Evolutionary conservation across 1,140 invertebrate genomes (phyloP).

Genomic region (Manduca sexta): DNA sequence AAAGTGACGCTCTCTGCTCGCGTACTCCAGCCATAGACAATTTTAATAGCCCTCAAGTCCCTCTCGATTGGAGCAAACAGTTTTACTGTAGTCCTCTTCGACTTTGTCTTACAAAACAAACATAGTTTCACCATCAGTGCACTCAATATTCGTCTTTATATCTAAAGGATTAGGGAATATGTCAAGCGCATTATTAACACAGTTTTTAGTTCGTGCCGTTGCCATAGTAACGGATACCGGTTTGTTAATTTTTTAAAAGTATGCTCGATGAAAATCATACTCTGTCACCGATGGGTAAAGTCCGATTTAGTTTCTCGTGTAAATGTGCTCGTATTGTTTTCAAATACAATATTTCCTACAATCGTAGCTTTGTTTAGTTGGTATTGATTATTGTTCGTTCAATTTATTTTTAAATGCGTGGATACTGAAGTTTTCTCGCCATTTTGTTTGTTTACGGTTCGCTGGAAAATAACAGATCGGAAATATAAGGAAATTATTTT

Average conservation of each 20-base stretch:
- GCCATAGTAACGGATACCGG: conserved; percentile 41
- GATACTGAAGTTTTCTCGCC: too few species aligned
- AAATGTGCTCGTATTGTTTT: background rate
- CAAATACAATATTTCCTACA: conserved; percentile 16
- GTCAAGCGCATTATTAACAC: conserved; percentile 9
- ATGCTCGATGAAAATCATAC: conserved; percentile 13
- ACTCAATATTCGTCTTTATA: conserved; percentile 18
- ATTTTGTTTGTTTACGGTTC: too few species aligned
- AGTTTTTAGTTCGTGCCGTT: conserved; percentile 43
- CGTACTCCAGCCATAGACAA: conserved; percentile 40
- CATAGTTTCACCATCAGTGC: conserved; percentile 5
- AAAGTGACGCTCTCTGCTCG: conserved; percentile 12
- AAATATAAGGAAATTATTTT: too few species aligned
- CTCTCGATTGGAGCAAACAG: conserved; percentile 48
- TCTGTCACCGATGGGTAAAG: conserved; percentile 6
- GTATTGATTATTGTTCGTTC: conserved; percentile 1
- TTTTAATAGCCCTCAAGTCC: conserved; percentile 52
- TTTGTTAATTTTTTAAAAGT: conserved; percentile 26
- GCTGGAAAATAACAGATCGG: too few species aligned
- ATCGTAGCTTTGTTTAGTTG: conserved; percentile 24
- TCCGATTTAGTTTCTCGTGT: background rate
- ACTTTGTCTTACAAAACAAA: conserved; percentile 28
- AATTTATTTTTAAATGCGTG: too few species aligned
- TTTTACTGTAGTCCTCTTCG: conserved; percentile 48
- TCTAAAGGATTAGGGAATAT: conserved; percentile 6